Evolutionary conservation across 2,888 invertebrate genomes (phyloP), one percentile per base, ranked within the genome.

Genomic region (Andricus curvator): DNA sequence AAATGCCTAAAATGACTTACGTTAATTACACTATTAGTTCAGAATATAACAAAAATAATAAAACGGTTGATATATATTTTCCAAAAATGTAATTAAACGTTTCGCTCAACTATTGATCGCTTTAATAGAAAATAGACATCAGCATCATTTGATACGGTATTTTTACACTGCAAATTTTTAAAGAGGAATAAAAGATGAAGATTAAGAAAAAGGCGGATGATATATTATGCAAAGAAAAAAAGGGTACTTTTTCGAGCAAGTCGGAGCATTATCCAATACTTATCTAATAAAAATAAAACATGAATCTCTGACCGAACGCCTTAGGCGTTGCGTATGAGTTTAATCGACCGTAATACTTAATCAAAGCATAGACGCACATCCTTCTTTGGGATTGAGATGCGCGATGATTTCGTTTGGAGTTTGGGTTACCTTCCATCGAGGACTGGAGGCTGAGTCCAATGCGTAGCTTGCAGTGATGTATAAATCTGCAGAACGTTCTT

Each of bases 391-490:
- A 88, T 87, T 86, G 87, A 88, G 88, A 88, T 87, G 84, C 86
- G 87, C 82, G 51, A 79, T 82, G 86, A 86, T 85, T 68, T 68
- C 44, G 68, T 68, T 68, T 17, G 41, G 68, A 68, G 68, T 48
- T 68, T 68, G 22, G 64, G 64, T 25, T 64, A 64, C 64, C 60
- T 60, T 60, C 60, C 60, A 22, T 60, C 60, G 60, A 60, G 17
- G 64, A 64, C 22, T 68, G 68, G 68, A 68, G 68, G 68, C 68
- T 25, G 48, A 68, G 56, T 29, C 48, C 66, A 77, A 67, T 80
- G 82, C 85, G 85, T 83, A 87, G 84, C 88, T 85, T 85, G 86
- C 88, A 88, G 88, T 88, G 85, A 86, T 80, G 85, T 87, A 87
- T 88, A 88, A 88, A 88, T 88, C 86, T 84, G 81, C 78, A 74